Evolutionary conservation across 2,797 vertebrate species (phyloP), one percentile per base, ranked within the genome.

Genomic region (Nyctalus aviator): DNA sequence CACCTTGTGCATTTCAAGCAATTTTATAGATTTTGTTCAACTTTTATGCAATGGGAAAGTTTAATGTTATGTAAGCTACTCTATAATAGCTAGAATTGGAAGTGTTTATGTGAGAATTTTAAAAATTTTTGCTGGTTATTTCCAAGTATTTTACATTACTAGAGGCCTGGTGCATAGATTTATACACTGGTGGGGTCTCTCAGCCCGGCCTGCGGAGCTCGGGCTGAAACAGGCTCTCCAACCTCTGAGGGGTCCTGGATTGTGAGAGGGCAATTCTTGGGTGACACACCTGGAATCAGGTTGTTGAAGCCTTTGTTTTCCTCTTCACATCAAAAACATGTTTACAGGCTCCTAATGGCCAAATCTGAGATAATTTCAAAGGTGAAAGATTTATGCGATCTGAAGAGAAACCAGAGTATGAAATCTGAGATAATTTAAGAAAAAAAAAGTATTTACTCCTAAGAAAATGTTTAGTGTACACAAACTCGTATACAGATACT

Each of bases 391-490:
- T n/a, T n/a, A n/a, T n/a, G n/a, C n/a, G n/a, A n/a, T n/a, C n/a
- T n/a, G n/a, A n/a, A n/a, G n/a, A n/a, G n/a, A n/a, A n/a, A n/a
- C n/a, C n/a, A n/a, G n/a, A n/a, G n/a, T n/a, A n/a, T n/a, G n/a
- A 76, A 50, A 76, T 50, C 17, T 50, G 46, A 25, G 6, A 50
- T 27, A 76, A 76, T 76, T 50, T 76, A 76, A 75, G 73, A 9
- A 48, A 48, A 75, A 75, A 76, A n/a, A 21, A 1, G 30, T n/a
- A 3, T 89, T 88, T 81, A 76, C 12, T 50, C 66, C 71, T 66
- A 87, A 48, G 72, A 85, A 84, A 78, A 87, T 78, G 27, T 92
- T 92, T 50, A 77, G 18, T 14, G 15, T 69, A 37, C 44, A 69
- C 23, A 75, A 57, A 77, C 37, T 86, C n/a, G 73, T 0, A 82